phyloP scores from a whole-genome alignment of 2,113 vertebrate species.

The Alaudala cheleensis region DNA sequence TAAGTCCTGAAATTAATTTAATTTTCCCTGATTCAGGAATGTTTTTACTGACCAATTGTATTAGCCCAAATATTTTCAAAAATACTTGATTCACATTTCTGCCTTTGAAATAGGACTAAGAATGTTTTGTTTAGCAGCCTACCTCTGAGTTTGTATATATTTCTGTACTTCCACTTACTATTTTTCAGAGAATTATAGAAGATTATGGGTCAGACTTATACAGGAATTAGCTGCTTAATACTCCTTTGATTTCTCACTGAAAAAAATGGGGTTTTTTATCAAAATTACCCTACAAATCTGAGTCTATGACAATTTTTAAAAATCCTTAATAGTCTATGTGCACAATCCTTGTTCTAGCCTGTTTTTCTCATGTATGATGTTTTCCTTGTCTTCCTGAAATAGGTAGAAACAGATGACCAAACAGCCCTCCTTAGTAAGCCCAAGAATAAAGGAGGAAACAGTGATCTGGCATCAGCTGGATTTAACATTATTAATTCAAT shows the following conservation, averaged over 20 bases:
- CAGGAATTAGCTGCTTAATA: background rate
- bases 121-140: background rate
- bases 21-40: background rate
- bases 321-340: background rate
- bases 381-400: conserved; percentile 16
- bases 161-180: background rate
- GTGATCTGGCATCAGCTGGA: conserved; percentile 78
- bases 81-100: background rate
- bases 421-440: conserved; percentile 70
- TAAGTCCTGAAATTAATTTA: background rate
- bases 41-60: background rate
- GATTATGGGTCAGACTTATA: background rate
- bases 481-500: conserved; percentile 97
- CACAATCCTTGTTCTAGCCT: background rate
- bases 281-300: background rate
- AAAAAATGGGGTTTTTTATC: background rate
- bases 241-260: conserved; percentile 9
- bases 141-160: background rate
- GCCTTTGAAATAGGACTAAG: background rate
- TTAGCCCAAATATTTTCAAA: background rate
- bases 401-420: conserved; percentile 75
- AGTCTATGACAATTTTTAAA: background rate
- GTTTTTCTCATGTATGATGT: background rate
- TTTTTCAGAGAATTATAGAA: background rate
- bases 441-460: conserved; percentile 53